Evolutionary conservation across 1,140 invertebrate genomes (phyloP), one percentile per base, ranked within the genome.

Genomic region (Antheraea mylitta): DNA sequence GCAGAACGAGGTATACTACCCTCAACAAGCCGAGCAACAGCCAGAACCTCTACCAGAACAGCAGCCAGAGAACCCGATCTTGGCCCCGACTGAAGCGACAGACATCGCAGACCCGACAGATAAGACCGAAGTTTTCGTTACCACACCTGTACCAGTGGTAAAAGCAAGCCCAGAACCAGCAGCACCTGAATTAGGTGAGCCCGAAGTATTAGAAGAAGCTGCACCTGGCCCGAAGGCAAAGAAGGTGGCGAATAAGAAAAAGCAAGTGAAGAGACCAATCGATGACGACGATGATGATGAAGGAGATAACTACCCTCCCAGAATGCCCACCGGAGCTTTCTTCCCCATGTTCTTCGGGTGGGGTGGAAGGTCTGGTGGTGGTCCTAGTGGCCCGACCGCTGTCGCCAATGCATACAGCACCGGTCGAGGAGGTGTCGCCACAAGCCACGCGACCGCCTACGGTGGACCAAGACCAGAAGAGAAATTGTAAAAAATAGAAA

Each of bases 381-480:
- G 90, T 10, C 86, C 85, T 0, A 81, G 79, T 18, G 93, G 93
- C 30, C 93, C 92, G 67, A 95, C 94, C 9, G 95, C 94, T 58
- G 94, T 95, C 53, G 95, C 95, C 62, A 95, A 95, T 85, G 95
- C 95, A 64, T 95, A 94, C 86, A 95, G 94, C 91, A 95, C 94
- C 36, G 95, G 94, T 18, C 93, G 92, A 73, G 94, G 94, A 7
- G 95, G 95, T 19, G 93, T 95, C 0, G 95, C 95, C 53, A 94
- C 94, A 42, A 95, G 94, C 76, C 95, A 95, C 74, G 95, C 95
- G 9, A 95, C 95, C 7, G 94, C 95, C 10, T 96, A 95, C 76
- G 95, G 95, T 36, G 92, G 93, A 8, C 85, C 87, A 0, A 79
- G 80, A 77, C 79, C 79, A 3, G 85, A 86, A 38, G 62, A 73